Percentiles rank a stretch among this genome's conserved stretches.
phyloP scores from a whole-genome alignment of 2,113 vertebrate genomes.

The Syrrhaptes paradoxus region DNA sequence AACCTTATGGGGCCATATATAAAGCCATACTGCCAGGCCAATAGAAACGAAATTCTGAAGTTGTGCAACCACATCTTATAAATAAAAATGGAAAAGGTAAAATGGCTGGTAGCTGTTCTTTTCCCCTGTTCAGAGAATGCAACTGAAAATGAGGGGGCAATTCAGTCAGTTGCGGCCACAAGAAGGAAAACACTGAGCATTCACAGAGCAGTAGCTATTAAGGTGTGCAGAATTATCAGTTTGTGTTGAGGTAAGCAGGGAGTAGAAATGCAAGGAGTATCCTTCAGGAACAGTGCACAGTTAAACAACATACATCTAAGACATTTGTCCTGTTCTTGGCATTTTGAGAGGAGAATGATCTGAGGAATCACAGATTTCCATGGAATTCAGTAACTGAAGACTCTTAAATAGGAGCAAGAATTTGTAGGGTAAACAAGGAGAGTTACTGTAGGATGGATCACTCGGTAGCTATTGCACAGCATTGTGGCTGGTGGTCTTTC shows the following conservation, averaged over 20 bases:
- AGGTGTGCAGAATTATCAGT: not conserved
- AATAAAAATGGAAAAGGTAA: not conserved
- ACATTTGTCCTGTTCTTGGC: not conserved
- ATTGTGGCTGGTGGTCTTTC: not conserved
- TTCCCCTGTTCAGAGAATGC: not conserved
- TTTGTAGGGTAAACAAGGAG: not conserved
- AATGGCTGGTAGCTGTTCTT: not conserved
- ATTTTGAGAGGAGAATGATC: not conserved
- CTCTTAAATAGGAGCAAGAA: not conserved
- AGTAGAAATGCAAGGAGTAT: not conserved
- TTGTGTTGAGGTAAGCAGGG: not conserved
- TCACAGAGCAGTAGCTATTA: not conserved
- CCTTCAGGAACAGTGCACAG: not conserved
- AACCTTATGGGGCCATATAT: slow-evolving; percentile 24
- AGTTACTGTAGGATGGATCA: not conserved
- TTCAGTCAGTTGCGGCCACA: not conserved
- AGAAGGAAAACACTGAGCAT: not conserved
- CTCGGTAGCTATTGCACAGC: not conserved
- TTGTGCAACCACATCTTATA: not conserved
- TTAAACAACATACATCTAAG: not conserved
- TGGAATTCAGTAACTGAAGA: not conserved
- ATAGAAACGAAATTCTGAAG: not conserved
- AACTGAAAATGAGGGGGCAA: not conserved
- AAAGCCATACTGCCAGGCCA: slow-evolving; percentile 16
- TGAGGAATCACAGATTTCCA: not conserved